Percentiles rank a stretch among this genome's conserved stretches.
Evolutionary conservation across 2,888 invertebrate species (phyloP).

Genomic region (Lissonota sp.): DNA sequence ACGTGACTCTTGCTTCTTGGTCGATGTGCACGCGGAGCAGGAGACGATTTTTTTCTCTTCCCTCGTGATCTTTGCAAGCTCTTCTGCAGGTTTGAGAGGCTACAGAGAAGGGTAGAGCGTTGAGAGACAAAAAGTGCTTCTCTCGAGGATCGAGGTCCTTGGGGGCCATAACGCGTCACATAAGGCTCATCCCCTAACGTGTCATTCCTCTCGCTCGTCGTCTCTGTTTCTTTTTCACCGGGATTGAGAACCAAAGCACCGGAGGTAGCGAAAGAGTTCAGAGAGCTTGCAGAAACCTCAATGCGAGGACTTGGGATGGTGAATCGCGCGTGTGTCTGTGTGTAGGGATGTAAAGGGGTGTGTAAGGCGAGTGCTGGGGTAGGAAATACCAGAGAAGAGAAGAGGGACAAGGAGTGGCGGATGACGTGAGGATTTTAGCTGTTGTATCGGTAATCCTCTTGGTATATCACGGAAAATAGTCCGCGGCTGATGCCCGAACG

Average conservation of each 20-base stretch:
- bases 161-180: conserved; percentile 71
- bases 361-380: conserved; percentile 9
- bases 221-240: background rate
- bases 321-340: conserved; percentile 18
- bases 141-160: conserved; percentile 65
- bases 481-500: conserved; percentile 22
- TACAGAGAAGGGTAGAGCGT: conserved; percentile 10
- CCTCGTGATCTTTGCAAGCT: background rate
- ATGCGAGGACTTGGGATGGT: conserved; percentile 34
- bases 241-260: background rate
- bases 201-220: conserved; percentile 40
- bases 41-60: background rate
- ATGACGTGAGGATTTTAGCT: conserved; percentile 58
- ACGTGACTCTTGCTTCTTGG: conserved; percentile 18
- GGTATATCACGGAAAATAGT: conserved; percentile 46
- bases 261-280: conserved; percentile 21
- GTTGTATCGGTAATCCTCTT: conserved; percentile 61
- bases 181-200: conserved; percentile 76
- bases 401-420: conserved; percentile 19
- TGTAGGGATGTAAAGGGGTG: background rate
- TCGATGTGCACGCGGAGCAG: conserved; percentile 2
- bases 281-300: conserved; percentile 27
- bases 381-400: conserved; percentile 14
- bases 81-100: conserved; percentile 13
- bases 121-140: conserved; percentile 43